Percentiles rank a stretch among this genome's conserved stretches.
phyloP scores from a whole-genome alignment of 2,888 invertebrate species.

The Rhogogaster chlorosoma region DNA sequence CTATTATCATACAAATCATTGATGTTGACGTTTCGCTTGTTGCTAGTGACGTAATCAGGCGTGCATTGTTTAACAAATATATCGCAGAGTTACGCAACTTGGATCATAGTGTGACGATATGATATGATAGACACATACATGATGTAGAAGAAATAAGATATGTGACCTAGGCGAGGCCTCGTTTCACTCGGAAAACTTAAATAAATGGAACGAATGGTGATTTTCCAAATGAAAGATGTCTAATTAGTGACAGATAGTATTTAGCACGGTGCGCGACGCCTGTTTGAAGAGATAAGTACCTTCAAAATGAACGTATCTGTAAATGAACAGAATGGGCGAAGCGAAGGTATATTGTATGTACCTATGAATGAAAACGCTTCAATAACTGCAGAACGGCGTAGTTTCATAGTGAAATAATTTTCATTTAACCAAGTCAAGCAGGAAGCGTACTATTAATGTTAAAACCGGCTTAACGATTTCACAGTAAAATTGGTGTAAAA shows the following conservation, averaged over 20 bases:
- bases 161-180: background rate
- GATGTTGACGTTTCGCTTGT: background rate
- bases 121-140: background rate
- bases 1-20: slow-evolving; percentile 25
- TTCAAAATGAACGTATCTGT: background rate
- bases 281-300: background rate
- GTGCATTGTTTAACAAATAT: slow-evolving; percentile 26
- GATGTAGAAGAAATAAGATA: background rate
- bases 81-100: background rate
- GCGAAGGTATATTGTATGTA: background rate
- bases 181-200: background rate
- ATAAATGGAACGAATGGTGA: slow-evolving; percentile 4
- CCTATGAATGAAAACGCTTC: slow-evolving; percentile 14
- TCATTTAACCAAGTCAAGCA: slow-evolving; percentile 1
- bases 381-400: background rate
- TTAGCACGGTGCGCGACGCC: slow-evolving; percentile 1
- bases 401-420: slow-evolving; percentile 5
- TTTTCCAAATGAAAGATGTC: background rate
- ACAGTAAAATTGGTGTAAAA: slow-evolving; percentile 14
- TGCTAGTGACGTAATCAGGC: slow-evolving; percentile 20
- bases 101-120: background rate
- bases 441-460: background rate
- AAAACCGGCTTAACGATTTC: background rate
- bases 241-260: slow-evolving; percentile 26
- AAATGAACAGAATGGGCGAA: background rate